Conservation (phyloP, 1,140 invertebrate species). For the Drosophila saltans region DNA sequence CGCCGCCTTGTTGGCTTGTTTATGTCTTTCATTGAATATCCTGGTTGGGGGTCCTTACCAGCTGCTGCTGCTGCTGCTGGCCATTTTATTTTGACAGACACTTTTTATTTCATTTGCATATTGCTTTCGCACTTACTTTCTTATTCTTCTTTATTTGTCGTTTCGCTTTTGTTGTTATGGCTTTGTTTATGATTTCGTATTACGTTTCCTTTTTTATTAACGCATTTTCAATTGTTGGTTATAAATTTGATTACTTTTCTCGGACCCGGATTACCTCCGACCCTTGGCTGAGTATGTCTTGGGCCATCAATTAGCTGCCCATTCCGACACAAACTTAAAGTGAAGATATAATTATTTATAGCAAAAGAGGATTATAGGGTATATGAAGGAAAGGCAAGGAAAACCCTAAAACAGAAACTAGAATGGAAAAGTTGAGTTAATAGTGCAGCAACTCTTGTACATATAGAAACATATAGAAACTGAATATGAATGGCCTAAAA, state of each 20-base stretch:
- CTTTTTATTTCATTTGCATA: slow-evolving; percentile 77
- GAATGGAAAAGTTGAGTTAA: too few relatives aligned
- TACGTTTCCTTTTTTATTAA: slow-evolving; percentile 68
- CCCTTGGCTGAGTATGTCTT: slow-evolving; percentile 12
- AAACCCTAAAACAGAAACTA: too few relatives aligned
- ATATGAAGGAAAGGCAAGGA: too few relatives aligned
- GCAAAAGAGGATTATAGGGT: too few relatives aligned
- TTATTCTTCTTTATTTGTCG: slow-evolving; percentile 34
- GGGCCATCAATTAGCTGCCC: slow-evolving; percentile 63
- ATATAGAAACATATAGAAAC: too few relatives aligned
- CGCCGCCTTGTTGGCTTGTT: slow-evolving; percentile 49
- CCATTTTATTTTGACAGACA: slow-evolving; percentile 67
- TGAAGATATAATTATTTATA: too few relatives aligned
- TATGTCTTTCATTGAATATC: slow-evolving; percentile 22
- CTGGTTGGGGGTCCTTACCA: slow-evolving; percentile 35
- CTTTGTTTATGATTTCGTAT: slow-evolving; percentile 70
- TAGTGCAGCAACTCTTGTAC: too few relatives aligned
- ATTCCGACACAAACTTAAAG: slow-evolving; percentile 26
- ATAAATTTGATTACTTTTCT: slow-evolving; percentile 76
- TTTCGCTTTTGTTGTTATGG: slow-evolving; percentile 65
- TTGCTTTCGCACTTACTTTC: slow-evolving; percentile 67
- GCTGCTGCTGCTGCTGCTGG: slow-evolving; percentile 49
- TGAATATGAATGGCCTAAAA: too few relatives aligned
- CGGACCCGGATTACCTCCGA: slow-evolving; percentile 33
- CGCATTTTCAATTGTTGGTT: slow-evolving; percentile 67